phyloP scores from a whole-genome alignment of 2,797 vertebrate species.

The Salarias fasciatus region DNA sequence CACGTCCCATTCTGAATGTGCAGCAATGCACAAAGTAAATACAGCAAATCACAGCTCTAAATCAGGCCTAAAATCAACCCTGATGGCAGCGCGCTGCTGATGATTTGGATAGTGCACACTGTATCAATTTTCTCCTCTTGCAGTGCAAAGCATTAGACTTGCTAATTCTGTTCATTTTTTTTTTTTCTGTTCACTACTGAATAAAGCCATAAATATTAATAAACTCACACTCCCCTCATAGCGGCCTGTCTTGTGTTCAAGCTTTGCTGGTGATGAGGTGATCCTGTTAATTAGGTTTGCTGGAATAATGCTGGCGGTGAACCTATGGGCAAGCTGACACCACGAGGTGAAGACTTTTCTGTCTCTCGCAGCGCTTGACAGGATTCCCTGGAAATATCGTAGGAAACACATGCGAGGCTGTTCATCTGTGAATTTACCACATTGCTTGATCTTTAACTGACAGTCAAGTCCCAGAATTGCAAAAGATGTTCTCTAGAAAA shows the following conservation, averaged over 20 bases:
- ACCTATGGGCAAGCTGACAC: conserved; percentile 49
- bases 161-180: conserved; percentile 69
- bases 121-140: conserved; percentile 50
- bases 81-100: conserved; percentile 40
- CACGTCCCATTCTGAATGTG: conserved; percentile 21
- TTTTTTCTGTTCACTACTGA: conserved; percentile 56
- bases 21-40: conserved; percentile 25
- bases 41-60: conserved; percentile 25
- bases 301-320: conserved; percentile 55
- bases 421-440: conserved; percentile 13
- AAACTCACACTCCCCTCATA: conserved; percentile 40
- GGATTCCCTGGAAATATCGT: conserved; percentile 18
- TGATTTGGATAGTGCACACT: conserved; percentile 49
- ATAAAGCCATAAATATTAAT: conserved; percentile 78
- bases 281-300: conserved; percentile 70
- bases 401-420: neutral
- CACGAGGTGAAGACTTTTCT: conserved; percentile 54
- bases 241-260: conserved; percentile 60
- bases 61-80: conserved; percentile 31
- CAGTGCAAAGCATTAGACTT: conserved; percentile 74
- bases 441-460: too few species aligned
- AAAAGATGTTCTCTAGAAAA: neutral
- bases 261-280: conserved; percentile 54
- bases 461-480: neutral
- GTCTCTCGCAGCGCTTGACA: conserved; percentile 26